Conservation (phyloP, 2,888 invertebrate species). For the Lepidocyrtoides sp. region DNA sequence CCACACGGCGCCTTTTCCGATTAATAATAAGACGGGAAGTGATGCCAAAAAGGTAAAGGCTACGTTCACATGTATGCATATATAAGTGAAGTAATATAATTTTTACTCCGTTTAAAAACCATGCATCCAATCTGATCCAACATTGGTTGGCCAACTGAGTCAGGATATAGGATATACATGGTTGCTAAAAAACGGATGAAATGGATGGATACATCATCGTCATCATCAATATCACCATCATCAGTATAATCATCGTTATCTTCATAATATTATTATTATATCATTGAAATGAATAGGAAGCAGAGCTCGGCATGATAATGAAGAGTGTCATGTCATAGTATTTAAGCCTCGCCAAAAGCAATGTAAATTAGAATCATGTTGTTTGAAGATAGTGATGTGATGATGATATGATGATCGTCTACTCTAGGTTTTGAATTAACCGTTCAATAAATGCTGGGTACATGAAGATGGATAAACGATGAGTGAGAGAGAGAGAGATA, state of each 20-base stretch:
- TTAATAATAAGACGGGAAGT: slow-evolving; percentile 75
- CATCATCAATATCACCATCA: slow-evolving; percentile 53
- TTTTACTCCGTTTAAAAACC: not conserved
- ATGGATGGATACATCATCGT: slow-evolving; percentile 63
- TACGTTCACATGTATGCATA: not conserved
- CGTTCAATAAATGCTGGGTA: slow-evolving; percentile 34
- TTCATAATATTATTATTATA: slow-evolving; percentile 43
- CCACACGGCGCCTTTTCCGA: slow-evolving; percentile 74
- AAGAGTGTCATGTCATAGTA: slow-evolving; percentile 10
- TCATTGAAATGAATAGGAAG: slow-evolving; percentile 41
- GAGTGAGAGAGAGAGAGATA: not conserved
- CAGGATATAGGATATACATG: not conserved
- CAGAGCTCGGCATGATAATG: slow-evolving; percentile 2
- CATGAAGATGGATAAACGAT: slow-evolving; percentile 36
- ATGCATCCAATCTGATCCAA: not conserved
- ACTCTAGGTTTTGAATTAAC: slow-evolving; percentile 33
- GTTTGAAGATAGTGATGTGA: not conserved
- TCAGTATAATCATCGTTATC: slow-evolving; percentile 53
- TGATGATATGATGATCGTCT: too few species aligned
- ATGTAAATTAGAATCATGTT: slow-evolving; percentile 8
- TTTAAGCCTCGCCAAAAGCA: not conserved
- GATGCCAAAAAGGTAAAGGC: slow-evolving; percentile 58
- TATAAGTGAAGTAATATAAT: not conserved
- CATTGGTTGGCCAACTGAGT: not conserved
- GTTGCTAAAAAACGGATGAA: slow-evolving; percentile 10